phyloP scores from a whole-genome alignment of 2,113 vertebrate genomes.

The Myrmecophaga tridactyla region DNA sequence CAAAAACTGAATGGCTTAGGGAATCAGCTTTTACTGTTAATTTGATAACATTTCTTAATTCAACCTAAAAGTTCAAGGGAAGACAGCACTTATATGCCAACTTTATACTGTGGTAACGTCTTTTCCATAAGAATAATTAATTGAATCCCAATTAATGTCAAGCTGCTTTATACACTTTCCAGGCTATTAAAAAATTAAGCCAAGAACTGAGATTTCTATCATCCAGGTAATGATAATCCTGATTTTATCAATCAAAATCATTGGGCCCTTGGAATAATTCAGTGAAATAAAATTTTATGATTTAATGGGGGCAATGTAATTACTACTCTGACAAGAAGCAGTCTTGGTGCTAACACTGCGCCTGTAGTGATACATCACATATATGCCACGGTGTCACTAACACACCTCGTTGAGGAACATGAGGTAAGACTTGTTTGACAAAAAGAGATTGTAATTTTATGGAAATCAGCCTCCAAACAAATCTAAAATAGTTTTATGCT shows the following conservation, averaged over 20 bases:
- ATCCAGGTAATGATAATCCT: neutral
- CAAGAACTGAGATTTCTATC: conserved; percentile 7
- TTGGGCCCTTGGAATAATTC: conserved; percentile 28
- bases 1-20: too few species aligned
- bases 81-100: conserved; percentile 26
- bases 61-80: neutral
- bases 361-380: neutral
- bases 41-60: conserved; percentile 38
- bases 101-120: neutral
- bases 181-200: conserved; percentile 9
- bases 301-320: conserved; percentile 22
- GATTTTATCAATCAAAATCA: neutral
- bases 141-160: conserved; percentile 26
- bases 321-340: neutral
- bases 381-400: neutral
- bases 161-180: conserved; percentile 18
- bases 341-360: neutral
- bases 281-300: conserved; percentile 3
- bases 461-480: conserved; percentile 31
- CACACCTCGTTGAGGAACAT: conserved; percentile 13
- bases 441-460: conserved; percentile 44
- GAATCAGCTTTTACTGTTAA: neutral
- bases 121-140: neutral
- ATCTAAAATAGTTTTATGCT: conserved; percentile 48
- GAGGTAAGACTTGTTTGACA: conserved; percentile 22